Evolutionary conservation across 2,797 vertebrate genomes (phyloP), one percentile per base, ranked within the genome.

Genomic region (Podargus strigoides): DNA sequence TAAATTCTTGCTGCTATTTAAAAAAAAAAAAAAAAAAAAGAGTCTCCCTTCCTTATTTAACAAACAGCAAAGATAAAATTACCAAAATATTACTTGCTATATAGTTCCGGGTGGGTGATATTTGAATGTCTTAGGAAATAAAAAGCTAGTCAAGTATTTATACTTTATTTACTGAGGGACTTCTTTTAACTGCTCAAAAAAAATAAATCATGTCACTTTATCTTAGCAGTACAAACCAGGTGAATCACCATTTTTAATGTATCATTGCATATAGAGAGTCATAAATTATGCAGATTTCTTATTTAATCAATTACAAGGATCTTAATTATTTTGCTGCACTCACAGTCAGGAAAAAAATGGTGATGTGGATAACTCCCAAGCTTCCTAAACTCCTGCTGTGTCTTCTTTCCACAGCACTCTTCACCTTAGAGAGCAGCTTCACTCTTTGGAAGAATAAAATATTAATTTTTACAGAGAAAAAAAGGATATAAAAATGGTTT

Each of bases 271-370:
- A 27, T n/a, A 88, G 27, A 42, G 74, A 95, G 50, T 78, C 56
- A 90, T 34, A 90, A 78, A 19, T 91, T 90, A 73, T 0, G 1
- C 11, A 39, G 59, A 91, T 91, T 88, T 96, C 67, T 41, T 90
- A 67, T 95, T 95, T 95, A 90, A 94, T 94, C 95, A 92, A 95
- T 80, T 90, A 74, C 58, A 90, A 69, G 46, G 53, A 85, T 46
- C 63, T 95, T 75, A 87, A 85, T 96, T 96, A 87, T 91, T 95
- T 95, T 6, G 0, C 53, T 72, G 20, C 14, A 4, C 28, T 86
- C 36, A 62, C 14, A 95, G 58, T 52, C 55, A 80, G 69, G n/a
- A 30, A 76, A 52, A 81, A 75, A 62, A 42, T 44, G 27, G 39
- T 87, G 42, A 79, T 0, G 0, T 69, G 28, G 34, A 82, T 80